Base-by-base conservation (phyloP, 2,113 vertebrate species). In the Pelusios castaneus region DNA sequence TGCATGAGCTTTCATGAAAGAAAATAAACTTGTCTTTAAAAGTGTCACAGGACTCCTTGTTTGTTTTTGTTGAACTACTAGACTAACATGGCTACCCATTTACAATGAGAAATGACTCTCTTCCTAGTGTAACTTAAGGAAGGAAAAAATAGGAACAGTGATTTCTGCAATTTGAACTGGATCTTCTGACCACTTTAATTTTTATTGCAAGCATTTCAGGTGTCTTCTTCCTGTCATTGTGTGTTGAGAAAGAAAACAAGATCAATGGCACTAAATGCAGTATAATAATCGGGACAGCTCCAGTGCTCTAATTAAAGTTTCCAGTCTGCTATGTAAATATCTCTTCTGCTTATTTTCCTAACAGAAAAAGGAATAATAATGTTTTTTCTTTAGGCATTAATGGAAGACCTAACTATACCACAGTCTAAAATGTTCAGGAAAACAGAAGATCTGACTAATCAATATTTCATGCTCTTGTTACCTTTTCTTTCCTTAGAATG, bases 301-400 rank as follows among this genome's bases (percentile, higher is more conserved):
- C 77, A 73, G 25, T 85, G 51, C 88, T 93, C 73, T 87, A 86
- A 70, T 91, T 91, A 91, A 21, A 31, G 34, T 70, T 89, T 93
- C 29, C 63, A 52, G 41, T 24, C 9, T 55, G 25, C 51, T 51
- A 47, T 47, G 47, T 47, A 47, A 47, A 47, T 47, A 47, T 47
- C 47, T 47, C 10, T 47, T 47, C 47, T 63, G 13, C n/a, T 63
- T 77, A 63, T 79, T 89, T 45, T 29, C 54, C 47, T 84, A 70
- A 41, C 77, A 90, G 80, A 86, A 79, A 84, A 84, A 21, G n/a
- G 76, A 92, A 81, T 52, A 4, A 34, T 92, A 88, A 56, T 83
- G 80, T 54, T 89, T 89, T 58, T 56, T 55, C 73, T 34, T 75
- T 2, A 3, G 58, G 45, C 25, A 80, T 91, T 12, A 78, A 13